phyloP scores from a whole-genome alignment of 2,888 invertebrate genomes.

The Synanthedon andrenaeformis region DNA sequence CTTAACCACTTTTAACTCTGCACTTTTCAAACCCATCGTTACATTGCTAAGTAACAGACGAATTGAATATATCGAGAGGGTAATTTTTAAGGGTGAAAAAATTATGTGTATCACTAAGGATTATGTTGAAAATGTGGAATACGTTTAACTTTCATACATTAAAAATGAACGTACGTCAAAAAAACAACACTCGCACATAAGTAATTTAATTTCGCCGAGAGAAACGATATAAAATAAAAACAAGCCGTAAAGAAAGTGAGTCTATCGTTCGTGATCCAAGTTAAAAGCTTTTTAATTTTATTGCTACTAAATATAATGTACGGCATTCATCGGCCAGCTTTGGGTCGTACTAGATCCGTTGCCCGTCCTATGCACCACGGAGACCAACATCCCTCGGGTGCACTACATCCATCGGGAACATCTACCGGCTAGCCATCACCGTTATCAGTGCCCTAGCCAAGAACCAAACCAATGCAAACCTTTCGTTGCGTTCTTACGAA shows the following conservation, averaged over 20 bases:
- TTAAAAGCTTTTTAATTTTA: neutral
- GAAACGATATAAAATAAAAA: conserved; percentile 46
- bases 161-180: neutral
- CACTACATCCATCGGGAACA: no score
- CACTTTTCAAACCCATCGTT: neutral
- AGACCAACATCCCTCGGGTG: no score
- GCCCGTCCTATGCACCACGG: no score
- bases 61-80: neutral
- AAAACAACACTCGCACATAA: conserved; percentile 10
- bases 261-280: conserved; percentile 14
- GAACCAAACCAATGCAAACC: no score
- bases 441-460: no score
- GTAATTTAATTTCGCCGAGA: conserved; percentile 48
- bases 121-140: neutral
- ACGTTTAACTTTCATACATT: neutral
- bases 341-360: no score
- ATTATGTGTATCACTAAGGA: neutral
- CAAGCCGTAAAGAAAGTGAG: conserved; percentile 39
- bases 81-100: no score
- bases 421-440: no score
- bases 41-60: conserved; percentile 2
- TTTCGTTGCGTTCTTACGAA: no score
- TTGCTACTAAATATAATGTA: neutral
- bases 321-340: no score
- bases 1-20: no score